Conservation (phyloP, 2,888 invertebrate species). For the Liopterus haemorrhoidalis region DNA sequence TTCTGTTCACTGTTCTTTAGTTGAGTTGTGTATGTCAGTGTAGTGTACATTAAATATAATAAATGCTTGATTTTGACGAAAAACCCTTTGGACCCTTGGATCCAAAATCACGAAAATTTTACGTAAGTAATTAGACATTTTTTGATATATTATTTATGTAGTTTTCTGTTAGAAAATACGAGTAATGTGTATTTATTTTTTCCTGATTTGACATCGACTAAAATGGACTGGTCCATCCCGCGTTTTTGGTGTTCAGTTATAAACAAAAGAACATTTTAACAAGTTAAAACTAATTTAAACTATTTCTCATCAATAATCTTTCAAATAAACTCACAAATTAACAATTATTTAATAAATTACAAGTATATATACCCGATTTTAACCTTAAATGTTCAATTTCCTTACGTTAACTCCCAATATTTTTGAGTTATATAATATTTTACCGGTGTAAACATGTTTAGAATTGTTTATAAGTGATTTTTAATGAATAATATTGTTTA, state of each 20-base stretch:
- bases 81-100: slow-evolving; percentile 62
- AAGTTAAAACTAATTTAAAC: slow-evolving; percentile 3
- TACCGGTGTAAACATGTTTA: not conserved
- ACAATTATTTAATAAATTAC: too few relatives aligned
- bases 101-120: slow-evolving; percentile 60
- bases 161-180: slow-evolving; percentile 43
- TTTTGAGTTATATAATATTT: not conserved
- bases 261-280: not conserved
- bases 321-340: not conserved
- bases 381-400: too few relatives aligned
- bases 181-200: slow-evolving; percentile 22
- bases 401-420: too few relatives aligned
- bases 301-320: not conserved
- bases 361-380: too few relatives aligned
- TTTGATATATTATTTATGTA: slow-evolving; percentile 33
- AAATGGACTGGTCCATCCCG: slow-evolving; percentile 46
- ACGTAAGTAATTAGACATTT: slow-evolving; percentile 53
- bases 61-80: slow-evolving; percentile 65
- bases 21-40: slow-evolving; percentile 46
- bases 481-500: not conserved
- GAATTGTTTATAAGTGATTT: not conserved
- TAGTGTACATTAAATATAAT: slow-evolving; percentile 43
- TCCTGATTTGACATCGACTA: slow-evolving; percentile 20
- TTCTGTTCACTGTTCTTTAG: slow-evolving; percentile 35
- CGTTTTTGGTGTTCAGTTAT: slow-evolving; percentile 40